phyloP scores from a whole-genome alignment of 2,888 invertebrate species.

The Microplitis deprimator region DNA sequence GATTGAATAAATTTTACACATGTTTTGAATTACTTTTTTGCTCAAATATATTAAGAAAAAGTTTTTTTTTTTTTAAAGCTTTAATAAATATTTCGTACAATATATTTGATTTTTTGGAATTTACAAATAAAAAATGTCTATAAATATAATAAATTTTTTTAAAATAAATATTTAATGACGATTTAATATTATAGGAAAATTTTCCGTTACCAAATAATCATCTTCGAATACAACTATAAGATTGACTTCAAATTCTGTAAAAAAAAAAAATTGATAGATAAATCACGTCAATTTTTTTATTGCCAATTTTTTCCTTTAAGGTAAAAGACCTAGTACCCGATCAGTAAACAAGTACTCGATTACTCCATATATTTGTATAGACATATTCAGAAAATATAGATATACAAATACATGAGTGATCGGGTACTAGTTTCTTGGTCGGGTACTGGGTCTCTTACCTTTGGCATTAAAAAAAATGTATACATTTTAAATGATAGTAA shows the following conservation, averaged over 20 bases:
- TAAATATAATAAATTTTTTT: not conserved
- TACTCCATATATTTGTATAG: no score
- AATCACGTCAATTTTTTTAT: conserved; percentile 24
- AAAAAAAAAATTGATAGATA: conserved; percentile 41
- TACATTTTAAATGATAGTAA: no score
- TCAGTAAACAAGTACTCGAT: conserved; percentile 54
- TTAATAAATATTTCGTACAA: conserved; percentile 11
- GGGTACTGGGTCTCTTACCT: no score
- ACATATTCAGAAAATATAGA: no score
- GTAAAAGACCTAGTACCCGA: conserved; percentile 33
- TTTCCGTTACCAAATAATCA: conserved; percentile 94
- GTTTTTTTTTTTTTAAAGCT: conserved; percentile 10
- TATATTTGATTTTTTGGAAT: not conserved
- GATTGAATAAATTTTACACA: conserved; percentile 49
- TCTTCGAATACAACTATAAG: conserved; percentile 93
- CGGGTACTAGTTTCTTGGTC: no score
- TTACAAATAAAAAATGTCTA: not conserved
- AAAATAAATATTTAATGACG: conserved; percentile 67
- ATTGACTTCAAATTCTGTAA: conserved; percentile 95
- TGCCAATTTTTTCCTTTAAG: not conserved
- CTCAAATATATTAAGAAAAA: not conserved
- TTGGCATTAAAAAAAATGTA: no score
- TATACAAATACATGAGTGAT: no score
- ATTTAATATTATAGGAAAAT: conserved; percentile 84
- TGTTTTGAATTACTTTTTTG: not conserved